Evolutionary conservation across 2,113 vertebrate genomes (phyloP).

Genomic region (Tragulus kanchil): DNA sequence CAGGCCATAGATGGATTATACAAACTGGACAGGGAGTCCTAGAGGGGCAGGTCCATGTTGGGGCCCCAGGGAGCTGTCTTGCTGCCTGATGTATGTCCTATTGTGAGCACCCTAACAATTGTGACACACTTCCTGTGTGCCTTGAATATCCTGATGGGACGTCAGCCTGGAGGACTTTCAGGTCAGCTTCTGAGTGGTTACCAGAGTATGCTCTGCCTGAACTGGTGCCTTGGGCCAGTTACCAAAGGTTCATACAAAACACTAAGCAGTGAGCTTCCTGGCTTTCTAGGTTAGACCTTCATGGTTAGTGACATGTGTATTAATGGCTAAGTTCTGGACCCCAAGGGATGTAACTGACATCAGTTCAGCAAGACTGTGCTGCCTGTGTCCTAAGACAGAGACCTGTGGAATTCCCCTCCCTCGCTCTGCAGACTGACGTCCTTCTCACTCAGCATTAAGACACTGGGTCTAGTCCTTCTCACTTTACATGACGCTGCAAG

Average conservation of each 20-base stretch:
- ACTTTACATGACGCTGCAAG: not conserved
- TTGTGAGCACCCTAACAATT: not conserved
- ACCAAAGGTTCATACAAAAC: not conserved
- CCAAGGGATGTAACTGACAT: not conserved
- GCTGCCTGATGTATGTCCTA: not conserved
- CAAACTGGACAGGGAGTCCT: not conserved
- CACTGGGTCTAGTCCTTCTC: not conserved
- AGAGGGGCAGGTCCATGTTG: not conserved
- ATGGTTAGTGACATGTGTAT: not conserved
- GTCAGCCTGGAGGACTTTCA: not conserved
- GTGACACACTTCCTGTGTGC: not conserved
- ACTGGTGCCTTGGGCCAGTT: not conserved
- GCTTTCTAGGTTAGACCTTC: not conserved
- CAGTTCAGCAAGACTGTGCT: not conserved
- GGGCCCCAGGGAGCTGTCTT: not conserved
- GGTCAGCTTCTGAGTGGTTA: not conserved
- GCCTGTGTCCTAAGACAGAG: not conserved
- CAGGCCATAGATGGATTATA: not conserved
- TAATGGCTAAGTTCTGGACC: not conserved
- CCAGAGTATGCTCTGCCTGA: not conserved
- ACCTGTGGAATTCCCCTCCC: not conserved
- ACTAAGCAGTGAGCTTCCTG: not conserved
- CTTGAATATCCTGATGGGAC: not conserved
- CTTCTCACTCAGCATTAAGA: not conserved
- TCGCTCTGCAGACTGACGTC: too few relatives aligned